A percentile compares a stretch with the other conserved stretches of the same genome.
Conservation (phyloP, 2,797 vertebrate genomes). For the Monodelphis domestica region DNA sequence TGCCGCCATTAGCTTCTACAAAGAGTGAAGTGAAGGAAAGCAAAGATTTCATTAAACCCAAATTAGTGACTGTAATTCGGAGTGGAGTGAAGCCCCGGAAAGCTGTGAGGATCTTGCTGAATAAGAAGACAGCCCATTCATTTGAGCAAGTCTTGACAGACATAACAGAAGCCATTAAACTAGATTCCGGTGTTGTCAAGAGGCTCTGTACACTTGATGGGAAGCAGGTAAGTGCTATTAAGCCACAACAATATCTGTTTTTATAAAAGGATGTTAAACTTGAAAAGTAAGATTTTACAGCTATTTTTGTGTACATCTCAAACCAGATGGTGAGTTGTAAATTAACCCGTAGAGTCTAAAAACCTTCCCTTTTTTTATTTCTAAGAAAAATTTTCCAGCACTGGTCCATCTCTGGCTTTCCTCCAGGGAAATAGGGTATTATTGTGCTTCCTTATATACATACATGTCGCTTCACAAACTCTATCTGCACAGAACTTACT, state of each 20-base stretch:
- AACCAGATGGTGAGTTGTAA: background rate
- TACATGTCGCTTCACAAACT: background rate
- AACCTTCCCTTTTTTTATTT: background rate
- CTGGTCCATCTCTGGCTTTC: background rate
- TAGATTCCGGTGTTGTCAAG: conserved; percentile 97
- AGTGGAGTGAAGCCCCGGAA: conserved; percentile 98
- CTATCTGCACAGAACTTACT: background rate
- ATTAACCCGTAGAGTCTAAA: background rate
- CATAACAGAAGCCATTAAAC: conserved; percentile 98
- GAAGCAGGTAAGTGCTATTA: conserved; percentile 91
- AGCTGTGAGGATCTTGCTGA: conserved; percentile 96
- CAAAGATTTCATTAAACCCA: conserved; percentile 98
- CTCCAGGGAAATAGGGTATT: background rate
- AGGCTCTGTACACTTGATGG: conserved; percentile 96
- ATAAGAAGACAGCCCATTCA: conserved; percentile 99
- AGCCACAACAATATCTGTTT: accelerated
- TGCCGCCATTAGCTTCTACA: conserved; percentile 86
- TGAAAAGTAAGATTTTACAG: background rate
- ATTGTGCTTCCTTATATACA: background rate
- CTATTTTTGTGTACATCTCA: background rate
- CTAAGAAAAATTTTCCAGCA: background rate
- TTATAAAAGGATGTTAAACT: background rate
- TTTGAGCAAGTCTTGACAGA: conserved; percentile 98
- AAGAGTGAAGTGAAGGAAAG: conserved; percentile 91
- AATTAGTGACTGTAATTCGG: conserved; percentile 97